These are phyloP conservation scores for Odontocerum albicorne DNA, from an alignment of 2,888 invertebrate genomes.

Conservation along the genomic window DNA sequence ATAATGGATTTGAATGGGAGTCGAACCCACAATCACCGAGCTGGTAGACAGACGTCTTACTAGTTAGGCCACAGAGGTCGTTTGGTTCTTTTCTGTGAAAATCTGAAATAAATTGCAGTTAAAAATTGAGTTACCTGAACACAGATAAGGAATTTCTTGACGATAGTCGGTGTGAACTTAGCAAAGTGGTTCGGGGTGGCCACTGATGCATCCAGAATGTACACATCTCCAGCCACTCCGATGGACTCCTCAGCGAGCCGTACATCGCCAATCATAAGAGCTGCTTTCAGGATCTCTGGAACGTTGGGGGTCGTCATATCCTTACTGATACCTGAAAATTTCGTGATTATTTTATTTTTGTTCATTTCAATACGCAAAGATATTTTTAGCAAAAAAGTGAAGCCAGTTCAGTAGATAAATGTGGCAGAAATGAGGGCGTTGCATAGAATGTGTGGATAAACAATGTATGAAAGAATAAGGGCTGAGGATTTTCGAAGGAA, in stretches of 20 bases:
- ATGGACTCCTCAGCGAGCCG: conserved; percentile 74
- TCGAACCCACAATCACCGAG: too few relatives aligned
- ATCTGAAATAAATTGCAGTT: background rate
- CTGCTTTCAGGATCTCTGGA: conserved; percentile 78
- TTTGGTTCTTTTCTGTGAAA: background rate
- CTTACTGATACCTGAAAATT: conserved; percentile 60
- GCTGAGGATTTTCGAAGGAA: too few relatives aligned
- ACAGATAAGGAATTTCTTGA: conserved; percentile 84
- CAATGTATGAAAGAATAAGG: too few relatives aligned
- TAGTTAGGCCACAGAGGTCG: too few relatives aligned
- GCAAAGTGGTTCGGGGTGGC: conserved; percentile 81
- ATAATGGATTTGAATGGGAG: too few relatives aligned
- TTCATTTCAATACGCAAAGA: too few relatives aligned
- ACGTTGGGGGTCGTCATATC: conserved; percentile 71
- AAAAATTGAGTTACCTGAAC: conserved; percentile 59
- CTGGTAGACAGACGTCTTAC: too few relatives aligned
- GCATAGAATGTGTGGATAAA: too few relatives aligned
- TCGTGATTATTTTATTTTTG: too few relatives aligned
- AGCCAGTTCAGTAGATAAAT: too few relatives aligned
- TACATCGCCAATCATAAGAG: conserved; percentile 83
- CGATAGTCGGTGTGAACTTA: conserved; percentile 78
- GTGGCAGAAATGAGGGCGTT: too few relatives aligned
- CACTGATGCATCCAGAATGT: conserved; percentile 76
- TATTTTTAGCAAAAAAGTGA: too few relatives aligned
- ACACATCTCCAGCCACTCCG: conserved; percentile 84